Conservation (phyloP, 2,888 invertebrate species). For the Stenolophus ochropezus region DNA sequence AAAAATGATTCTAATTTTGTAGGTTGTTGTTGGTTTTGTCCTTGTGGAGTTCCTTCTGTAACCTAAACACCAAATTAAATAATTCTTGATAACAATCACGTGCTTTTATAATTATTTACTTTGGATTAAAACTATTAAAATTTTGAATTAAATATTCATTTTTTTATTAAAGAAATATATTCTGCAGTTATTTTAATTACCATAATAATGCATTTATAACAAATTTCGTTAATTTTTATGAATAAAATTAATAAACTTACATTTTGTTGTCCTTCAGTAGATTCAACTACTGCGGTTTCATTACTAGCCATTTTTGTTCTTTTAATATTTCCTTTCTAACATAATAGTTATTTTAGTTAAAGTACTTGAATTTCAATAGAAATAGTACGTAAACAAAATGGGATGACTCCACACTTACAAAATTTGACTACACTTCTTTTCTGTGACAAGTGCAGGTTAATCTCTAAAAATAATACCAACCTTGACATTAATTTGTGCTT, state of each 20-base stretch:
- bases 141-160: too few species aligned
- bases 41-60: constrained; percentile 3
- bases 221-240: constrained; percentile 1
- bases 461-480: not conserved
- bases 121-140: too few species aligned
- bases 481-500: too few species aligned
- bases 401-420: constrained; percentile 11
- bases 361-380: not conserved
- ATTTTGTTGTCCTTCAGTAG: constrained; percentile 43
- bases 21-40: constrained; percentile 74
- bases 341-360: constrained; percentile 46
- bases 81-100: not conserved
- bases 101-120: not conserved
- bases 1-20: constrained; percentile 86
- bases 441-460: constrained; percentile 40
- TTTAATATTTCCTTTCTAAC: constrained; percentile 20
- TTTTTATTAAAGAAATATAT: too few species aligned
- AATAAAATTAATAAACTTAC: constrained; percentile 54
- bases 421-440: constrained; percentile 32
- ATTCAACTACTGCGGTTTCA: constrained; percentile 33
- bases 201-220: not conserved
- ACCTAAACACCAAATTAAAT: constrained; percentile 37
- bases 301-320: constrained; percentile 43
- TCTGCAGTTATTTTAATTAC: not conserved
- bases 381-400: not conserved